Evolutionary conservation across 2,888 invertebrate species (phyloP), one percentile per base, ranked within the genome.

Genomic region (Atethmia centrago): DNA sequence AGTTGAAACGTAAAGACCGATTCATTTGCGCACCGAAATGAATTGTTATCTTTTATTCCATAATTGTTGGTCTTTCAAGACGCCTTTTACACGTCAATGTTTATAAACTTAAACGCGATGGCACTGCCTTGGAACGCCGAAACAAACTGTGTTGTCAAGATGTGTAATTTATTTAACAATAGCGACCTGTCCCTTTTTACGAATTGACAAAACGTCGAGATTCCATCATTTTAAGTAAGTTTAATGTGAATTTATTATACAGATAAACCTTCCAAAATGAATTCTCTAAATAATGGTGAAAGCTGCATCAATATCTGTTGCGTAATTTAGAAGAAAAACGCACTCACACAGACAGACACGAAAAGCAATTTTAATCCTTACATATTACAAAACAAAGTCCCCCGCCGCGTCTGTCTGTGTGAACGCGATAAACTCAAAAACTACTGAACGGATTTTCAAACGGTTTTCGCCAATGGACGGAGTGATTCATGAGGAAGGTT

Each of bases 21-120:
- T 36, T 4, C 8, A 51, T 31, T 14, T 31, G 21, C 5, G 21
- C 21, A 31, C 9, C 28, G 3, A 21, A 49, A 63, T 21, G 2
- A 28, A 51, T 21, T 63, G 63, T 63, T 63, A 31, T 53, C 28
- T 31, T 31, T 63, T 16, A 31, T 9, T 63, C 9, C 63, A 16
- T 31, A n/a, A n/a, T 36, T 28, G 63, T 53, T 63, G 63, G 9
- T 31, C 3, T 31, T 63, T n/a, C 9, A 28, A 63, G 9, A 16
- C 53, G 5, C 5, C 9, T n/a, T n/a, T 3, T 9, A 16, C 21
- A 16, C 1, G 28, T 5, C 28, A 31, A 51, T 63, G 63, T 63
- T 63, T 63, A n/a, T 63, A 63, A 31, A 51, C 28, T 31, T 9
- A 3, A 21, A 63, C 51, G 4, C 63, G 63, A 21, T 63, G 62